Evolutionary conservation across 2,888 invertebrate species (phyloP).

Genomic region (Ochlodes sylvanus): DNA sequence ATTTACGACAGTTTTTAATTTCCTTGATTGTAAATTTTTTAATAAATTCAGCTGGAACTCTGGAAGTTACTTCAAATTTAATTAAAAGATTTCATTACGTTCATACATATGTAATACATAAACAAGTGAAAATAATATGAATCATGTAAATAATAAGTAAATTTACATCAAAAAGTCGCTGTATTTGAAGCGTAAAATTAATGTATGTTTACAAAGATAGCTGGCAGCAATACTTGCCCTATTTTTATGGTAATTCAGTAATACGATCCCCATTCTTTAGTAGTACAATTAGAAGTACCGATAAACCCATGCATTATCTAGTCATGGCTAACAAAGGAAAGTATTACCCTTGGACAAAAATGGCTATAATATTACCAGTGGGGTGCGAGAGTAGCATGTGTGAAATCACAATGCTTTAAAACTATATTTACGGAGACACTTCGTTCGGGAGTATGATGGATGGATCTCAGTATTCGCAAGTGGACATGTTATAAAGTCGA

Average conservation of each 20-base stretch:
- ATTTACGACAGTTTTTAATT: too few relatives aligned
- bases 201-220: conserved; percentile 68
- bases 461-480: conserved; percentile 44
- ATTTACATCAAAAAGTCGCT: conserved; percentile 38
- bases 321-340: conserved; percentile 73
- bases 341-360: conserved; percentile 76
- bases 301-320: conserved; percentile 84
- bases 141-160: neutral
- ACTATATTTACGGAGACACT: conserved; percentile 58
- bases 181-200: conserved; percentile 61
- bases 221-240: conserved; percentile 51
- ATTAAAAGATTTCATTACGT: too few relatives aligned
- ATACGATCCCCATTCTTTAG: conserved; percentile 77
- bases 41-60: too few relatives aligned
- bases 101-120: too few relatives aligned
- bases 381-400: conserved; percentile 78
- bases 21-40: too few relatives aligned
- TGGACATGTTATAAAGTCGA: conserved; percentile 7
- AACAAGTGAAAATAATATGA: neutral
- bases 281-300: conserved; percentile 75
- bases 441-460: conserved; percentile 67
- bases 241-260: conserved; percentile 81
- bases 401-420: conserved; percentile 72
- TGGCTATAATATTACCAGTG: conserved; percentile 82
- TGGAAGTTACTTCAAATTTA: too few relatives aligned